These are phyloP conservation scores for Megaceryle alcyon DNA, from an alignment of 2,797 vertebrate genomes.

Conservation along the genomic window DNA sequence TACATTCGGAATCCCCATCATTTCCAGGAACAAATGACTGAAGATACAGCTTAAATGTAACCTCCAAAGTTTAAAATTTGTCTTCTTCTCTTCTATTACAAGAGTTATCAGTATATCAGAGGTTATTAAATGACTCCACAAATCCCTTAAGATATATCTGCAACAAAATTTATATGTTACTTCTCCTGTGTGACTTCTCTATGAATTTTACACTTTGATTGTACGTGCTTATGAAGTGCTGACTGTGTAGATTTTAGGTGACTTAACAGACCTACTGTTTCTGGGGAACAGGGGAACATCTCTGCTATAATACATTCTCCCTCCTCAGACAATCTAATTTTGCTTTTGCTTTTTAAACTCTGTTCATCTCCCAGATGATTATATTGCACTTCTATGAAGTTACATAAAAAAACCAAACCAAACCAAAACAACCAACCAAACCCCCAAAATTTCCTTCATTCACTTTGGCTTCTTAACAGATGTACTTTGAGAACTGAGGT, in stretches of 20 bases:
- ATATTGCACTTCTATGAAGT: not conserved
- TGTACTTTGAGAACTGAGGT: not conserved
- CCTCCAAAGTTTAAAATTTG: not conserved
- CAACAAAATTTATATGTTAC: not conserved
- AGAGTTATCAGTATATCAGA: not conserved
- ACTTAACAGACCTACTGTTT: not conserved
- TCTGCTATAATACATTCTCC: not conserved
- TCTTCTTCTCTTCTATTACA: not conserved
- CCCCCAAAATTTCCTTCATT: not conserved
- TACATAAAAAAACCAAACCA: not conserved
- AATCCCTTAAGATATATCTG: slow-evolving; percentile 1
- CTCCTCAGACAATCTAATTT: not conserved
- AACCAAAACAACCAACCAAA: not conserved
- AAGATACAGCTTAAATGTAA: not conserved
- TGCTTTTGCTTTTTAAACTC: not conserved
- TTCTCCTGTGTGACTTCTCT: slow-evolving; percentile 25
- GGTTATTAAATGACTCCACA: not conserved
- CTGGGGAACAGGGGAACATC: not conserved
- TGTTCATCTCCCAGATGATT: not conserved
- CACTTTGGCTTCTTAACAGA: not conserved
- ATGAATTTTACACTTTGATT: slow-evolving; percentile 23
- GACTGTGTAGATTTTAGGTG: not conserved
- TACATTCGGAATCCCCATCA: not conserved
- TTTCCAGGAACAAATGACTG: not conserved
- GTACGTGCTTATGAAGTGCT: not conserved